Conservation (phyloP, 1,140 invertebrate species). For the Cydia pomonella region DNA sequence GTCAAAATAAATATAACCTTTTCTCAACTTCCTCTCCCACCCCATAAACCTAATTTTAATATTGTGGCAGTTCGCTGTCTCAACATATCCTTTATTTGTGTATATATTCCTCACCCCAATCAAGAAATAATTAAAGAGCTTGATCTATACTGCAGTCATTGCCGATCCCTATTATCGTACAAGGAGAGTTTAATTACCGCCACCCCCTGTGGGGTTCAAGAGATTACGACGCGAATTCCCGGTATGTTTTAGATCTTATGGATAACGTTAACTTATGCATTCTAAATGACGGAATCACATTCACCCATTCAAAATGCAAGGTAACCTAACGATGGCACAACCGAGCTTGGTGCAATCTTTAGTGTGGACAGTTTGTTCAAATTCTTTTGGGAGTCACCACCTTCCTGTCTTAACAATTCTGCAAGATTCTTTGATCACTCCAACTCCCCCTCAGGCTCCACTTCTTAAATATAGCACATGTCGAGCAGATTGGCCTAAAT, state of each 20-base stretch:
- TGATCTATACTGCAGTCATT: neutral
- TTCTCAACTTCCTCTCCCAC: neutral
- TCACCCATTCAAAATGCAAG: conserved; percentile 23
- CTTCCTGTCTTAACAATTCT: conserved; percentile 16
- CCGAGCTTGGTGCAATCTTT: conserved; percentile 1
- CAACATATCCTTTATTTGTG: conserved; percentile 33
- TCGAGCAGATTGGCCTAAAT: neutral
- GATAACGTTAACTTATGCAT: conserved; percentile 33
- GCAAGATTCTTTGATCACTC: neutral
- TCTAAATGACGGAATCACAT: conserved; percentile 35
- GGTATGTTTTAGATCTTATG: neutral
- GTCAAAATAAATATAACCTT: conserved; percentile 13
- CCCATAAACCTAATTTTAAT: conserved; percentile 31
- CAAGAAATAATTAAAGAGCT: neutral
- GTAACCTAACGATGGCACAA: conserved; percentile 35
- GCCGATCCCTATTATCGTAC: neutral
- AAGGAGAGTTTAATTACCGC: conserved; percentile 20
- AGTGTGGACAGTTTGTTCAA: neutral
- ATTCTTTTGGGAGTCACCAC: conserved; percentile 13
- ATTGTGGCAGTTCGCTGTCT: conserved; percentile 25
- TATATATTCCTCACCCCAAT: conserved; percentile 39
- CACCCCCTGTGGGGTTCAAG: neutral
- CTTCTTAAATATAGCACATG: neutral
- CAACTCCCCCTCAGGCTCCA: neutral
- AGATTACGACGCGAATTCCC: neutral